A percentile compares a stretch with the other conserved stretches of the same genome.
phyloP scores from a whole-genome alignment of 2,888 invertebrate genomes.

The Archaeoteleia sp. region DNA sequence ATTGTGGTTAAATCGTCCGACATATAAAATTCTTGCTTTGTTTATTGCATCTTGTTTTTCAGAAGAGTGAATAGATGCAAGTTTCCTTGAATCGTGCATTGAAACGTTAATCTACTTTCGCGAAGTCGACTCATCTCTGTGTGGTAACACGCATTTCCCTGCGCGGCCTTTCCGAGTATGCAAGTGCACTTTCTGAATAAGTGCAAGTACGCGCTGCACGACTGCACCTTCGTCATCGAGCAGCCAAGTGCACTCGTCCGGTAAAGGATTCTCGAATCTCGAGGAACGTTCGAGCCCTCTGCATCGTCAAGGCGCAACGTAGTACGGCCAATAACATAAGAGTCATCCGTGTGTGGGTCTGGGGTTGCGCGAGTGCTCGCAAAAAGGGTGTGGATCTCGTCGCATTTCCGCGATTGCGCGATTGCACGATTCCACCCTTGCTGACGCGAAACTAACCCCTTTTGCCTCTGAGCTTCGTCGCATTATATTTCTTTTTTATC shows the following conservation, averaged over 20 bases:
- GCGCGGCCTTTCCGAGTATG: constrained; percentile 44
- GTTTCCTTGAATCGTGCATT: no score
- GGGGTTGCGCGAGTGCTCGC: constrained; percentile 35
- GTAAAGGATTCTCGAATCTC: constrained; percentile 55
- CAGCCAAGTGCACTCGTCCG: constrained; percentile 53
- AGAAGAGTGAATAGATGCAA: no score
- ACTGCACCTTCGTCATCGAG: constrained; percentile 52
- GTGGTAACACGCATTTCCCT: constrained; percentile 38
- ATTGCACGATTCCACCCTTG: not conserved
- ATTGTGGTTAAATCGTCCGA: no score
- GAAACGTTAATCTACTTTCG: no score
- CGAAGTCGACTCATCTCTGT: constrained; percentile 32
- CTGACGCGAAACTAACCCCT: no score
- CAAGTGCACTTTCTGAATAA: constrained; percentile 49
- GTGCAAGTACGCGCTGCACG: constrained; percentile 51
- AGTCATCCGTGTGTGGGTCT: constrained; percentile 38
- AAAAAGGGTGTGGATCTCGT: constrained; percentile 56
- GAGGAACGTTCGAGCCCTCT: constrained; percentile 31
- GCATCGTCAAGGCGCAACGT: constrained; percentile 37
- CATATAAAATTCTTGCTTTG: no score
- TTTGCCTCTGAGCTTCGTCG: no score
- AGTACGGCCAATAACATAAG: constrained; percentile 49
- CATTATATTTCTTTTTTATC: no score
- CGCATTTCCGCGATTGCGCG: constrained; percentile 40
- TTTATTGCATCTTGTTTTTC: no score